These are phyloP conservation scores for Melanotaenia nigrans DNA, from an alignment of 2,797 vertebrate genomes.

Conservation along the genomic window DNA sequence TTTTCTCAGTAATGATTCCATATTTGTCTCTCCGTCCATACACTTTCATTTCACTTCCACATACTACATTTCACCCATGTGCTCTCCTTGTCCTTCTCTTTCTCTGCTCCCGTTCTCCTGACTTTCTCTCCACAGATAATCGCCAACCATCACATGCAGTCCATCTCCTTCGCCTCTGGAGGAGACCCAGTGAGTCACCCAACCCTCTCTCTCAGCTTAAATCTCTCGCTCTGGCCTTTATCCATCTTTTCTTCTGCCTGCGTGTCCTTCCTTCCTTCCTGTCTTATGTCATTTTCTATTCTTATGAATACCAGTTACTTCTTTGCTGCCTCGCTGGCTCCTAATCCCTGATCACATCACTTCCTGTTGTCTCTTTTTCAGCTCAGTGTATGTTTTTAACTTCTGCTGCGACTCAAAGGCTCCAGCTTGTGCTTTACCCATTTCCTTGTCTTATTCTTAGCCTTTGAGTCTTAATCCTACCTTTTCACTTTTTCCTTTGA, in stretches of 20 bases:
- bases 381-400: conserved; percentile 53
- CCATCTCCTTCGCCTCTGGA: conserved; percentile 98
- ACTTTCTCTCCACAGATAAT: conserved; percentile 90
- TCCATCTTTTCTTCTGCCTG: conserved; percentile 63
- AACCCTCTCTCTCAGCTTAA: conserved; percentile 40
- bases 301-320: conserved; percentile 60
- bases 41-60: conserved; percentile 68
- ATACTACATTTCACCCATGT: conserved; percentile 68
- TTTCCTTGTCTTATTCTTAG: conserved; percentile 38
- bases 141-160: conserved; percentile 99
- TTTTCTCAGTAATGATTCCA: conserved; percentile 66
- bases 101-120: conserved; percentile 22
- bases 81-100: conserved; percentile 46
- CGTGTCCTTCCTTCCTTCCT: conserved; percentile 76
- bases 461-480: conserved; percentile 51
- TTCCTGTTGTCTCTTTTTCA: conserved; percentile 54
- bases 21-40: conserved; percentile 65
- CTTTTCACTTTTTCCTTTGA: conserved; percentile 40
- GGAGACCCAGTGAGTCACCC: conserved; percentile 96
- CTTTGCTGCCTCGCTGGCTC: conserved; percentile 47
- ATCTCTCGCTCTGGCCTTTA: conserved; percentile 53
- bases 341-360: conserved; percentile 45
- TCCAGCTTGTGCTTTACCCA: conserved; percentile 50
- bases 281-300: conserved; percentile 68
- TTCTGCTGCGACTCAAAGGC: conserved; percentile 37